Base-by-base conservation (phyloP, 2,888 invertebrate species). In the Leptopilina syphax region DNA sequence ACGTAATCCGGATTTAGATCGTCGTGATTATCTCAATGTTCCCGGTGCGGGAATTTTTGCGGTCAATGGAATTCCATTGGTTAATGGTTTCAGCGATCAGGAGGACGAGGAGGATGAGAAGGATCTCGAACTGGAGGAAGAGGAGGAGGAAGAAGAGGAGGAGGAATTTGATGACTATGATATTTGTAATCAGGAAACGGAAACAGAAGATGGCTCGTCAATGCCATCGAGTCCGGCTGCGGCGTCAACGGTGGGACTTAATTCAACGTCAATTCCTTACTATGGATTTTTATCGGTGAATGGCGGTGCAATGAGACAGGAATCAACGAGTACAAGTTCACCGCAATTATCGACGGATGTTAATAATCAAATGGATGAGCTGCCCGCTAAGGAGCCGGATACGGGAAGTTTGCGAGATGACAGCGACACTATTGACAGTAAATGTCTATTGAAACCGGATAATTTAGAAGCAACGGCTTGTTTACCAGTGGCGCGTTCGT, bases 131-230 rank as follows among this genome's bases (percentile, higher is more conserved):
- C 34, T 34, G 4, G 44, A 44, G 44, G 47, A 47, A 9, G 7
- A 9, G 47, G 50, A 10, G 1, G 9, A 10, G 12, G 50, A 50
- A 0, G 57, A 76, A 76, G 80, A 81, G 34, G 65, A 73, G 7
- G 82, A 82, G 8, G 85, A 84, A 47, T 84, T 83, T 34, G 87
- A 85, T 63, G 82, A 85, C n/a, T 86, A 85, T 12, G 84, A 79
- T 9, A 83, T 84, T 66, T 83, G 82, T 60, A 83, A 86, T 47
- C 83, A 82, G 9, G 88, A 88, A 65, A 93, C 93, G 79, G 93
- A 94, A 87, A 93, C 93, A 76, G 93, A 94, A 87, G 93, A 94
- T 83, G 91, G 93, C 79, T 90, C 91, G 4, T 91, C 91, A 3
- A 80, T 91, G 54, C 90, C 92, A 1, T 89, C 91, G 63, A 90